Evolutionary conservation across 2,797 vertebrate genomes (phyloP), one percentile per base, ranked within the genome.

Genomic region (Sebastes taczanowskii): DNA sequence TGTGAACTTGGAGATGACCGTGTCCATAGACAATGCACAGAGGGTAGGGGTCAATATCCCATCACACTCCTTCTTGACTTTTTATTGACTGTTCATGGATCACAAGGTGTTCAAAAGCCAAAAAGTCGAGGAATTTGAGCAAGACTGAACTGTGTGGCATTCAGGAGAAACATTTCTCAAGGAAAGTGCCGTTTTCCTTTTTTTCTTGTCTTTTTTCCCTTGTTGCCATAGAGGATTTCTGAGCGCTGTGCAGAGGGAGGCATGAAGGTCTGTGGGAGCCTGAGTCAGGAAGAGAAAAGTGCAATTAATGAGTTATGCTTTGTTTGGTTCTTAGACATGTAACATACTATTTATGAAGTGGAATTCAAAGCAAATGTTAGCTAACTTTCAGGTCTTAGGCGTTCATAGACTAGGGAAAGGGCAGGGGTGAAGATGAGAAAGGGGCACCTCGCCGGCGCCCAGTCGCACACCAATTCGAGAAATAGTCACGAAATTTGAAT

Each of bases 101-200:
- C 42, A 46, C 42, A 46, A 46, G 42, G 42, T 46, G 42, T 46
- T 46, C 42, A 18, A 46, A 46, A 46, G 42, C 42, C 2, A 18
- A 46, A 46, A 46, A 46, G 42, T 38, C 13, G 2, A 38, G 35
- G 35, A 38, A 38, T 38, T 14, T 38, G 35, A 38, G 35, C 35
- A 70, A 87, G 73, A 62, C 13, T 27, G 60, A 69, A 71, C 77
- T 32, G 80, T 61, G 81, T 53, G 74, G 84, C 74, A 86, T 77
- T 77, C 84, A 77, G 78, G 52, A 80, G 85, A 86, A 92, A 93
- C 79, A 94, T 95, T 95, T 91, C 93, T 95, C 93, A 92, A 74
- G 89, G 87, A 95, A 94, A 95, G 94, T 95, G 95, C 96, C 96
- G 95, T 96, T 96, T 95, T 95, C 95, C 20, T 38, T 38, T 82